phyloP scores from a whole-genome alignment of 1,140 invertebrate species.

The Dermatophagoides farinae region DNA sequence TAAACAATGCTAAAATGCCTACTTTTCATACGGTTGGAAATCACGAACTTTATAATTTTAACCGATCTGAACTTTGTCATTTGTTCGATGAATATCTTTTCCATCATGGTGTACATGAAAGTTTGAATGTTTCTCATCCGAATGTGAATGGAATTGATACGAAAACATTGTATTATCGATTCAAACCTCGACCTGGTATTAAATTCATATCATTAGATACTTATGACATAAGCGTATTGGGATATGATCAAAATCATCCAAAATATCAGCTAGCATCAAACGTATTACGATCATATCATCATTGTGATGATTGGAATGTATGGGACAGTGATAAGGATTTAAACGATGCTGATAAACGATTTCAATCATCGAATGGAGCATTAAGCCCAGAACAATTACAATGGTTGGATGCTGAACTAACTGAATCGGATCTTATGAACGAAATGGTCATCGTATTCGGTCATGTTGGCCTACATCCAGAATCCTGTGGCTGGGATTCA shows the following conservation, averaged over 20 bases:
- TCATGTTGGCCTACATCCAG: slow-evolving; percentile 22
- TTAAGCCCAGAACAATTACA: slow-evolving; percentile 22
- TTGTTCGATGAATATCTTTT: slow-evolving; percentile 16
- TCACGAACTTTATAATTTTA: slow-evolving; percentile 29
- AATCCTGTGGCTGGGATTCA: slow-evolving; percentile 18
- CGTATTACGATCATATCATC: slow-evolving; percentile 21
- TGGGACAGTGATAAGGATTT: slow-evolving; percentile 20
- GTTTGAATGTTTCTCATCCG: background rate
- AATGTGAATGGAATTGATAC: background rate
- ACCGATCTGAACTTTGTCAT: slow-evolving; percentile 17
- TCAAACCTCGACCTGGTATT: slow-evolving; percentile 19
- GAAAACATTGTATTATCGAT: slow-evolving; percentile 22
- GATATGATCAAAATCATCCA: slow-evolving; percentile 17
- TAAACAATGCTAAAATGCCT: slow-evolving; percentile 18
- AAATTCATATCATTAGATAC: slow-evolving; percentile 25
- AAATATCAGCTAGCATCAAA: slow-evolving; percentile 18
- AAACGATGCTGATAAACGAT: slow-evolving; percentile 19
- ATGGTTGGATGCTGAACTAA: slow-evolving; percentile 23
- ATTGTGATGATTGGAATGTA: slow-evolving; percentile 22
- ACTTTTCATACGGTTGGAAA: slow-evolving; percentile 26
- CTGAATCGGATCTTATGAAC: slow-evolving; percentile 17
- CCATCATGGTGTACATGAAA: background rate
- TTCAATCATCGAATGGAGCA: slow-evolving; percentile 26
- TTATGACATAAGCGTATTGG: slow-evolving; percentile 25
- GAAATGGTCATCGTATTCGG: slow-evolving; percentile 22